Conservation (phyloP, 2,113 vertebrate species). For the Lampris incognitus region DNA sequence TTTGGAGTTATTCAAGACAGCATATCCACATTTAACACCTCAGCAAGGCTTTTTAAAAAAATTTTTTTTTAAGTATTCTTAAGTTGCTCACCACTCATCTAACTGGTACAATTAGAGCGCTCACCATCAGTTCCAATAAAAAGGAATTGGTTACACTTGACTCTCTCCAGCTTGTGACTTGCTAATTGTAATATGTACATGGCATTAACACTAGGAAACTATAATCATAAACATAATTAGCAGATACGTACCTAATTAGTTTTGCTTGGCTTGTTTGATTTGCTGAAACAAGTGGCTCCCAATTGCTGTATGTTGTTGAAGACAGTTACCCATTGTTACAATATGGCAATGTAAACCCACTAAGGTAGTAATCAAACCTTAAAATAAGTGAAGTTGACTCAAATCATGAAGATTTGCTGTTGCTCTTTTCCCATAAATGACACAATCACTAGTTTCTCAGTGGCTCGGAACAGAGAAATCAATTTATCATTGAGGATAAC, state of each 20-base stretch:
- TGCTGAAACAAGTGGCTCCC: slow-evolving; percentile 9
- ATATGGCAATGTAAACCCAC: background rate
- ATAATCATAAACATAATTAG: slow-evolving; percentile 1
- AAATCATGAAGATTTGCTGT: background rate
- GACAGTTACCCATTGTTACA: background rate
- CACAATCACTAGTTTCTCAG: background rate
- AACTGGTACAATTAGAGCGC: slow-evolving; percentile 6
- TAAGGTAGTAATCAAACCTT: background rate
- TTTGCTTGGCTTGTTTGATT: background rate
- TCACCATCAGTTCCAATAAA: slow-evolving; percentile 15
- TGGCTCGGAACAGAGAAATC: slow-evolving; percentile 32
- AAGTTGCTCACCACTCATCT: slow-evolving; percentile 2
- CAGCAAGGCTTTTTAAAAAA: background rate
- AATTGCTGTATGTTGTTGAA: slow-evolving; percentile 1
- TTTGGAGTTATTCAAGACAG: background rate
- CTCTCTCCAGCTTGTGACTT: background rate
- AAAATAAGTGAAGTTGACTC: background rate
- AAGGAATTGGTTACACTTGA: background rate
- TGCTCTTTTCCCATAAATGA: no score
- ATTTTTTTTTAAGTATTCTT: background rate
- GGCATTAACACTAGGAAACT: background rate
- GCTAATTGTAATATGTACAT: background rate
- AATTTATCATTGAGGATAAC: slow-evolving; percentile 28
- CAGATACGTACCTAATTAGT: slow-evolving; percentile 13
- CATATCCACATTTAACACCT: background rate